Evolutionary conservation across 2,888 invertebrate species (phyloP).

Genomic region (Orchesella flavescens): DNA sequence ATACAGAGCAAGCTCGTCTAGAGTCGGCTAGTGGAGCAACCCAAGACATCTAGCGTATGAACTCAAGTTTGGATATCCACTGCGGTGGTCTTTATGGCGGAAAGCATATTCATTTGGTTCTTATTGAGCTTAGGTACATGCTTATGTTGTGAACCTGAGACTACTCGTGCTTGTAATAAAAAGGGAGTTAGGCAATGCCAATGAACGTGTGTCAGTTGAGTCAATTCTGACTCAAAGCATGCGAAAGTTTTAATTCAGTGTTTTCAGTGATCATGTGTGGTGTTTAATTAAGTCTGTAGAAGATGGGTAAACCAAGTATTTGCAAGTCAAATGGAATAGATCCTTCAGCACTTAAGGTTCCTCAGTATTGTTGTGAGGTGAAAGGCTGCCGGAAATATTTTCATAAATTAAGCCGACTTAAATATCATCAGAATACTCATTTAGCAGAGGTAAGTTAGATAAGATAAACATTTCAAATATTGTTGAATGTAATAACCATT

Average conservation of each 20-base stretch:
- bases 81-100: not conserved
- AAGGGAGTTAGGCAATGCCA: too few relatives aligned
- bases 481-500: too few relatives aligned
- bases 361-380: slow-evolving; percentile 56
- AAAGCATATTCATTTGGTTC: not conserved
- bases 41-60: not conserved
- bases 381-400: slow-evolving; percentile 61
- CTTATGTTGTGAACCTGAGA: too few relatives aligned
- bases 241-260: not conserved
- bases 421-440: slow-evolving; percentile 61
- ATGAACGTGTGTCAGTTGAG: not conserved
- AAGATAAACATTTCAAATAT: too few relatives aligned
- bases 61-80: not conserved
- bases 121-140: not conserved
- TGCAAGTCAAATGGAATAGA: slow-evolving; percentile 9
- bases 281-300: not conserved
- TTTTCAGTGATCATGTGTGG: not conserved
- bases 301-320: slow-evolving; percentile 32
- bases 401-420: slow-evolving; percentile 48
- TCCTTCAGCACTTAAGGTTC: slow-evolving; percentile 11
- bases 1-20: too few relatives aligned
- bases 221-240: not conserved
- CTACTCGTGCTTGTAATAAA: too few relatives aligned
- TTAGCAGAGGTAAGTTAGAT: slow-evolving; percentile 49
- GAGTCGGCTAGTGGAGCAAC: not conserved